Percentiles rank a stretch among this genome's conserved stretches.
phyloP scores from a whole-genome alignment of 2,888 invertebrate genomes.

The Monochamus alternatus region DNA sequence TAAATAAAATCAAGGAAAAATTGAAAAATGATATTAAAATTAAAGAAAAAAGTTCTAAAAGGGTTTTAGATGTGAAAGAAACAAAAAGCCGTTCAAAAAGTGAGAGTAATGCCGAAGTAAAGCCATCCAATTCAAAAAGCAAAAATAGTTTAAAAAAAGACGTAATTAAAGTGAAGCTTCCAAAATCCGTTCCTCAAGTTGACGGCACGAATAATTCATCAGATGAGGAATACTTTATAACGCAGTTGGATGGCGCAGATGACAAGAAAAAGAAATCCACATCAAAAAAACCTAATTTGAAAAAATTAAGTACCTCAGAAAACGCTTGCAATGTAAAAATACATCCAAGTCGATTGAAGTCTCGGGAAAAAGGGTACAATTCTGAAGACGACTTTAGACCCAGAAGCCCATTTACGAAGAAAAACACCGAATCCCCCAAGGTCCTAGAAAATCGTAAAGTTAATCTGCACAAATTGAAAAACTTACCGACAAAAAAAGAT shows the following conservation, averaged over 20 bases:
- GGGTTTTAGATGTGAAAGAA: constrained; percentile 26
- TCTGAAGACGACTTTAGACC: constrained; percentile 61
- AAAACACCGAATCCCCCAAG: constrained; percentile 43
- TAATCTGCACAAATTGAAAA: constrained; percentile 52
- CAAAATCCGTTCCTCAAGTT: constrained; percentile 52
- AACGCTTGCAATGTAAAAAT: constrained; percentile 48
- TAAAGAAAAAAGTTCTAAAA: neutral
- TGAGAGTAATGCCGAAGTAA: constrained; percentile 2
- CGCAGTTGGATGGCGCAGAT: constrained; percentile 56
- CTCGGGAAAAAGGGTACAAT: constrained; percentile 51
- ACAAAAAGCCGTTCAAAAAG: constrained; percentile 5
- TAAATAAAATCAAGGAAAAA: neutral
- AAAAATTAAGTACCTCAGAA: constrained; percentile 53
- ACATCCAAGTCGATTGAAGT: constrained; percentile 54
- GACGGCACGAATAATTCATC: constrained; percentile 57
- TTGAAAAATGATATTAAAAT: constrained; percentile 20
- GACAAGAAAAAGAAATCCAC: constrained; percentile 44
- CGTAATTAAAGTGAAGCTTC: constrained; percentile 39
- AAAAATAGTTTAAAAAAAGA: constrained; percentile 24
- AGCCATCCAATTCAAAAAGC: neutral
- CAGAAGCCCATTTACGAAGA: constrained; percentile 43
- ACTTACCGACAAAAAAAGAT: neutral
- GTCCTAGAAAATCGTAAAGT: constrained; percentile 20
- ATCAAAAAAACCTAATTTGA: constrained; percentile 61
- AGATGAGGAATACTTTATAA: constrained; percentile 41